Evolutionary conservation across 2,113 vertebrate species (phyloP).

Genomic region (Rhea pennata): DNA sequence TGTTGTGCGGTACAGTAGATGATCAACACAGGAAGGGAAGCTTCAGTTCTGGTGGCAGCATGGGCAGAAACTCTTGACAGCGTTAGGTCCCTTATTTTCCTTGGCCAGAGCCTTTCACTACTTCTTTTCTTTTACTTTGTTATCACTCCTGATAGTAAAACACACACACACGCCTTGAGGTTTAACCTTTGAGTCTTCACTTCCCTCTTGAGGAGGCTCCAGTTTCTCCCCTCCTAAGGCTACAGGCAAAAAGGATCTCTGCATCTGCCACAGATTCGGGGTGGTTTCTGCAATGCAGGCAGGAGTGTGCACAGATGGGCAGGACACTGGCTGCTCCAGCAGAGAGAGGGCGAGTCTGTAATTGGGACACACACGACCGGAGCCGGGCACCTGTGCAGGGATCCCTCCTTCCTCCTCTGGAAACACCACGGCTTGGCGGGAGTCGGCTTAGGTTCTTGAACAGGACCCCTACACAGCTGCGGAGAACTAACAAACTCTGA

Average conservation of each 20-base stretch:
- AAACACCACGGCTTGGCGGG: not conserved
- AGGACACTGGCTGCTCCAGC: not conserved
- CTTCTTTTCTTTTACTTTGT: not conserved
- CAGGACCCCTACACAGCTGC: fast-evolving
- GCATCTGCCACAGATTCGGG: not conserved
- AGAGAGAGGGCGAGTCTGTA: not conserved
- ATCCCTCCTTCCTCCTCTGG: not conserved
- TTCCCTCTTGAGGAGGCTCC: not conserved
- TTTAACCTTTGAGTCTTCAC: not conserved
- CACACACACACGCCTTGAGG: not conserved
- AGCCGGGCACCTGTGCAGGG: not conserved
- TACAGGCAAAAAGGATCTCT: not conserved
- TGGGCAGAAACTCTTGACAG: not conserved
- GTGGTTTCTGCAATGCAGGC: not conserved
- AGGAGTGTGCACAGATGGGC: not conserved
- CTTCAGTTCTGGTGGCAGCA: not conserved
- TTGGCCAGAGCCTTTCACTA: not conserved
- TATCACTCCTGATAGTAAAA: not conserved
- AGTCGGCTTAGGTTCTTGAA: not conserved
- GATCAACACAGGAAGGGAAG: not conserved
- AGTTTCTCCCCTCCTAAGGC: not conserved
- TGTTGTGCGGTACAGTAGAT: not conserved
- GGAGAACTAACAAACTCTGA: not conserved
- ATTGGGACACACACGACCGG: fast-evolving
- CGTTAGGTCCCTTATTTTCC: not conserved